Evolutionary conservation across 2,888 invertebrate species (phyloP), one percentile per base, ranked within the genome.

Genomic region (Caenorhabditis drosophilae): DNA sequence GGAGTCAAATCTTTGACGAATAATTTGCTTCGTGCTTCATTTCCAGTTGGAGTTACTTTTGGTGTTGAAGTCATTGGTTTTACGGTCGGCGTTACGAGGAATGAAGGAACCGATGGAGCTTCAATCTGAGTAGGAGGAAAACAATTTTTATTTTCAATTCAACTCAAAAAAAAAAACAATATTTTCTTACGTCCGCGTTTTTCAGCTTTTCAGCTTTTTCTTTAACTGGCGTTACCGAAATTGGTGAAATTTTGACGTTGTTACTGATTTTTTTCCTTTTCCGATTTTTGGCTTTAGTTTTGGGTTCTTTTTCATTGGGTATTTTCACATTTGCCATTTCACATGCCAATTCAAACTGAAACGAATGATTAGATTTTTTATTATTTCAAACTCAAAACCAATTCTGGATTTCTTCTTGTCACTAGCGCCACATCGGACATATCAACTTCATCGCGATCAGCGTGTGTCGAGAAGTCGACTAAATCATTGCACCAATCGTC

Each of bases 391-490:
- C 26, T 27, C 15, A 46, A 31, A n/a, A 73, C 67, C 64, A 67
- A 35, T 4, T 31, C 49, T 0, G 58, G 58, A 66, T 70, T 74
- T 31, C 71, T 53, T 20, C 74, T 56, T 38, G 60, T 67, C 27
- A 74, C 18, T 47, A 74, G 41, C 9, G 31, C 16, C 7, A 71
- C 58, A 53, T 74, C 74, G 1, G 69, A 71, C 44, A 51, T 48
- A 22, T 53, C 45, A 20, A 69, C 58, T 12, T 23, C 52, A n/a
- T 55, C 47, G 7, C 74, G 44, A 4, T 44, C 45, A 20, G 69
- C 74, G 40, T 74, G 74, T 16, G 55, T 45, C n/a, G 70, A 31
- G 25, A 73, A 71, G 11, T 54, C 48, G 7, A 51, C 25, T 18
- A 70, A 53, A 48, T 73, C 73, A 23, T 53, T 42, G 0, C 53